Base-by-base conservation (phyloP, 2,113 vertebrate genomes). In the Colossoma macropomum region DNA sequence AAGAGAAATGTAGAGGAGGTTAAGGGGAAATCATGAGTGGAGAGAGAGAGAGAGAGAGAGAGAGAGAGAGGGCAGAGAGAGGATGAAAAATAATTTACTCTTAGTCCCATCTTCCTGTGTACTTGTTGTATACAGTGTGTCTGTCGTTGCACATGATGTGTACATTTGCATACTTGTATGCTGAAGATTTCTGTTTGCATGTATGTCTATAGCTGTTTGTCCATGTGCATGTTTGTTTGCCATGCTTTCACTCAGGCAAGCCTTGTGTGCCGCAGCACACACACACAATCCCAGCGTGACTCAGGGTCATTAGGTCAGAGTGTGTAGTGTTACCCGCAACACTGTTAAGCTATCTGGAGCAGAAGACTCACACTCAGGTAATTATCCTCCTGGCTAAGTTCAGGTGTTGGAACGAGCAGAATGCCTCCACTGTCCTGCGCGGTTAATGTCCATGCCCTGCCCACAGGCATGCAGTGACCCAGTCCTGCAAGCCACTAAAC, bases 301-400 rank as follows among this genome's bases (percentile, higher is more conserved):
- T 60, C 17, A 77, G 84, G 68, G 34, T 84, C 72, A 25, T 30
- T 27, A 59, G 88, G 87, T 89, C 90, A 89, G 68, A 82, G 84
- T 88, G 75, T 75, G 76, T 11, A 62, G 62, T 79, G 72, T 78
- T 87, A 86, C 76, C 86, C 86, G 77, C 71, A 87, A 83, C 85
- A 74, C 84, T 86, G 89, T 85, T 83, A 38, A 82, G 80, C 86
- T 90, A 87, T 89, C 84, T 90, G 88, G 89, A 91, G 90, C 92
- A 90, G 91, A 92, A 92, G 87, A 90, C 85, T 88, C 76, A 66
- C 79, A 89, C 81, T 85, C 84, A 88, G 89, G 89, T 89, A 90
- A 93, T 93, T 91, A 90, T 92, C 86, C 88, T 19, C 88, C 90
- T 89, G 90, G 89, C 87, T 91, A 84, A 87, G 91, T 90, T 92